A percentile compares a stretch with the other conserved stretches of the same genome.
phyloP scores from a whole-genome alignment of 2,113 vertebrate species.

The Lathamus discolor region DNA sequence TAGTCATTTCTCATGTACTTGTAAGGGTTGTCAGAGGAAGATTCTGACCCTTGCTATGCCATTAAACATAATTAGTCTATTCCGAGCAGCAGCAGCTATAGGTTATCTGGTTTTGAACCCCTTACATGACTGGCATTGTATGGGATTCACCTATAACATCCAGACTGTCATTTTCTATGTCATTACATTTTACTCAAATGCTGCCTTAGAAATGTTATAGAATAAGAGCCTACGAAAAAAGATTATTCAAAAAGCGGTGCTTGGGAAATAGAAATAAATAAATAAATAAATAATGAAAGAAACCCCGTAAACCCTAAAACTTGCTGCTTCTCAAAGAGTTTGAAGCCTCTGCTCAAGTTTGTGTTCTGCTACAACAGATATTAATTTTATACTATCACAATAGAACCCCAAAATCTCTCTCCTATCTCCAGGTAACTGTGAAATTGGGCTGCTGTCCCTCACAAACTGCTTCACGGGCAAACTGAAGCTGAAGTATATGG shows the following conservation, averaged over 20 bases:
- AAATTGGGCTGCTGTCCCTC: not conserved
- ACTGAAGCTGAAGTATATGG: not conserved
- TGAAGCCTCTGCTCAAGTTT: not conserved
- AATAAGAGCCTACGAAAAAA: not conserved
- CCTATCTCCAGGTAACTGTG: not conserved
- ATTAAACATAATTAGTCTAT: conserved; percentile 26
- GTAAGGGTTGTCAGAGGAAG: not conserved
- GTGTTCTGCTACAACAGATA: not conserved
- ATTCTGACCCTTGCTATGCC: not conserved
- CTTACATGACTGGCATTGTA: not conserved
- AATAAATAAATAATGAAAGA: not conserved
- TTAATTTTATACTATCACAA: not conserved
- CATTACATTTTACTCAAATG: not conserved
- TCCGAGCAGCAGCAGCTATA: not conserved
- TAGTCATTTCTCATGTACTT: not conserved
- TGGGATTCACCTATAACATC: not conserved
- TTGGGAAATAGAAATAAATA: not conserved
- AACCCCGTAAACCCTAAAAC: not conserved
- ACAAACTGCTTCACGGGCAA: not conserved
- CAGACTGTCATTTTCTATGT: not conserved
- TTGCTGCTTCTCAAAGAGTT: not conserved
- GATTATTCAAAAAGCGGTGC: not conserved
- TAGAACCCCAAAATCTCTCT: not conserved
- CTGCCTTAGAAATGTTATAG: not conserved
- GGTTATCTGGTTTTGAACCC: not conserved